Evolutionary conservation across 1,140 invertebrate species (phyloP), one percentile per base, ranked within the genome.

Genomic region (Cotesia typhae): DNA sequence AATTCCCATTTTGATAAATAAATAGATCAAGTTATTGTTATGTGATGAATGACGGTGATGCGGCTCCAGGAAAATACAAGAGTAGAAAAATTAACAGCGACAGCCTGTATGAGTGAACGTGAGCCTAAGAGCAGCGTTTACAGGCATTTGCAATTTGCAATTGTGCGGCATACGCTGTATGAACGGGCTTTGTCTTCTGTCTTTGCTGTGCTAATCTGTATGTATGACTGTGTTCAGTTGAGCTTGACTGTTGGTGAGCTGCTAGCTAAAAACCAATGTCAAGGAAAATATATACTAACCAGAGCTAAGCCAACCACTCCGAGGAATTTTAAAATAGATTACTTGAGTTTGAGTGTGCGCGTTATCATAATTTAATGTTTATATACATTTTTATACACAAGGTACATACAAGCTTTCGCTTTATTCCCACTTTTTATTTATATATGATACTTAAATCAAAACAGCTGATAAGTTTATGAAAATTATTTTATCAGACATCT

Each of bases 1-100:
- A 6, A 84, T 80, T 5, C 84, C 85, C 85, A 86, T 87, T 28
- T 68, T 82, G 67, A 70, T 51, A 36, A 55, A 10, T 67, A 67
- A 10, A 51, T n/a, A n/a, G n/a, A 41, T 64, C 9, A 28, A 17
- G 20, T 10, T 38, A 9, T 38, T 38, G 17, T 38, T 47, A 28
- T 0, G 51, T 20, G 12, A n/a, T 28, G 6, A 59, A 55, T 14
- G 14, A 4, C n/a, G 2, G 17, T 55, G 17, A 12, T 14, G 28
- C 1, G 7, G 9, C 6, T 7, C 17, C 3, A 20, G 14, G 20
- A 20, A 28, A 7, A 35, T 17, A 5, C 9, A 59, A 59, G 20
- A 28, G 41, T 7, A 47, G 6, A 47, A 47, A 47, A 41, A 47
- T 9, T 9, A 47, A 9, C 10, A 47, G 10, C 41, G 10, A 3